Percentiles rank a stretch among this genome's conserved stretches.
Evolutionary conservation across 2,888 invertebrate species (phyloP).

Genomic region (Cephus pygmeus): DNA sequence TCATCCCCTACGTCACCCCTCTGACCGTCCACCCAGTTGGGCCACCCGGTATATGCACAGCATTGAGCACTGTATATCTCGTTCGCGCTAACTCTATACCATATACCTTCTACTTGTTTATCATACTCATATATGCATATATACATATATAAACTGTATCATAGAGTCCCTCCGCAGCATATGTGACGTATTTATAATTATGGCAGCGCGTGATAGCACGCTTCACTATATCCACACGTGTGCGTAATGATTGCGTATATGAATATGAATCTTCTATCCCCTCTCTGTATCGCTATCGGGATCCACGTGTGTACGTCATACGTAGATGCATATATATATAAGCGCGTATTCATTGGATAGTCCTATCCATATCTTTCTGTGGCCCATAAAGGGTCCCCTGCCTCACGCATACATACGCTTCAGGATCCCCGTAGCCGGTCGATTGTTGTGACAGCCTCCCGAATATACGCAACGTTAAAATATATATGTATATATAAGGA

Average conservation of each 20-base stretch:
- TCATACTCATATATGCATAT: not conserved
- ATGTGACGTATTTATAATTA: not conserved
- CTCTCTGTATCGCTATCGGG: not conserved
- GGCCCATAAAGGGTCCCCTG: not conserved
- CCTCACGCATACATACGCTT: not conserved
- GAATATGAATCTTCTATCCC: not conserved
- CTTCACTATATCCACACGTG: not conserved
- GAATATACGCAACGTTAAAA: not conserved
- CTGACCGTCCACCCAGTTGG: not conserved
- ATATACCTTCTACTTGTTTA: not conserved
- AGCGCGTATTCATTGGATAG: not conserved
- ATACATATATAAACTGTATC: not conserved
- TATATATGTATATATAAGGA: not conserved
- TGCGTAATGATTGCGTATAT: not conserved
- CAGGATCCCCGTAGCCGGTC: not conserved
- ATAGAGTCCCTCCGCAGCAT: not conserved
- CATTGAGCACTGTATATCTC: not conserved
- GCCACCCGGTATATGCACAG: not conserved
- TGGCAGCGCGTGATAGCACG: not conserved
- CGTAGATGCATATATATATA: not conserved
- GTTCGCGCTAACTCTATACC: not conserved
- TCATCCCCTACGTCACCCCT: not conserved
- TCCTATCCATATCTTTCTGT: not conserved
- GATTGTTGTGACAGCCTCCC: not conserved
- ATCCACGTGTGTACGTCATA: not conserved